phyloP scores from a whole-genome alignment of 2,113 vertebrate genomes.

The Acrocephalus arundinaceus region DNA sequence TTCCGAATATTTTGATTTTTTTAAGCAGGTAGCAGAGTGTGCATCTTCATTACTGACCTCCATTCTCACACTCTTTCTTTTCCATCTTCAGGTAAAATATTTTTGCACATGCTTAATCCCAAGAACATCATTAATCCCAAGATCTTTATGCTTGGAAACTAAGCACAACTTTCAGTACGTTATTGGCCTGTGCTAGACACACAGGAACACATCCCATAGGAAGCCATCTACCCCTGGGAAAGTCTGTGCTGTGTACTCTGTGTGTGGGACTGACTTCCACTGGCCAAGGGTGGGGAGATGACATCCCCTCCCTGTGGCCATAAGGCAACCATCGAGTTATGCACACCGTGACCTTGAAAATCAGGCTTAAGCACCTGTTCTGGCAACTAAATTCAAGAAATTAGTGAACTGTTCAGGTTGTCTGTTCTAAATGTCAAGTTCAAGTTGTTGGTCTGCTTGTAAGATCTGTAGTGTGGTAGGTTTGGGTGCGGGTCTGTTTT shows the following conservation, averaged over 20 bases:
- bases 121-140: background rate
- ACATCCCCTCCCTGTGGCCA: background rate
- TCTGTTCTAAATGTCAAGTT: background rate
- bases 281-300: background rate
- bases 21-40: background rate
- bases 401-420: background rate
- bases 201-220: background rate
- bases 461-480: background rate
- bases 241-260: accelerated
- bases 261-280: background rate
- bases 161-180: background rate
- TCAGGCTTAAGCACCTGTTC: background rate
- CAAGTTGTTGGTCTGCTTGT: background rate
- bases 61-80: background rate
- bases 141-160: background rate
- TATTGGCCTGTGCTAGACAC: background rate
- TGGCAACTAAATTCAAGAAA: background rate
- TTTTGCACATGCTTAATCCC: background rate
- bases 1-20: background rate
- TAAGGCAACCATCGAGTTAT: background rate
- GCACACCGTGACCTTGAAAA: background rate
- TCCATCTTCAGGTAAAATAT: background rate
- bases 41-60: background rate
- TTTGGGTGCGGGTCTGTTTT: background rate
- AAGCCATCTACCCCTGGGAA: background rate